These are phyloP conservation scores for Poecilia gillii DNA, from an alignment of 2,797 vertebrate genomes.

Conservation along the genomic window DNA sequence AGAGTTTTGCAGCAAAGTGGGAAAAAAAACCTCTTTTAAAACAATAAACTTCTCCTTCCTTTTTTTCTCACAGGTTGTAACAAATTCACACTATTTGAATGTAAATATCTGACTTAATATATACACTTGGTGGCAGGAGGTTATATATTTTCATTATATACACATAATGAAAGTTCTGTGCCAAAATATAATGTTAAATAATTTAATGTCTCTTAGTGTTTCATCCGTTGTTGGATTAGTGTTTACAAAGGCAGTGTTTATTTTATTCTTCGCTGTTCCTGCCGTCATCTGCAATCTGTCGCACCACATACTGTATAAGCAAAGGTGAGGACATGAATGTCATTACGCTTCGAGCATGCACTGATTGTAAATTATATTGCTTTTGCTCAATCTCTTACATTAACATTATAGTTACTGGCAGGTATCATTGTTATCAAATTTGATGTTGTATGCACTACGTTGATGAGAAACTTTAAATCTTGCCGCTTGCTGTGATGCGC, in stretches of 20 bases:
- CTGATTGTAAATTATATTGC: conserved; percentile 87
- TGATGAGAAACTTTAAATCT: conserved; percentile 79
- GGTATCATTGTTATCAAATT: conserved; percentile 83
- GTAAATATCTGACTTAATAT: conserved; percentile 85
- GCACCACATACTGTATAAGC: conserved; percentile 64
- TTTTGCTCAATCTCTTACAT: conserved; percentile 81
- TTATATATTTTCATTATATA: conserved; percentile 79
- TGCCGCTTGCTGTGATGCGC: conserved; percentile 83
- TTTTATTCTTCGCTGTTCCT: conserved; percentile 81
- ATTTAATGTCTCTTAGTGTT: conserved; percentile 82
- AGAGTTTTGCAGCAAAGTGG: conserved; percentile 28
- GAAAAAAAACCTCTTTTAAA: conserved; percentile 26
- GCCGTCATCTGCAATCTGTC: conserved; percentile 73
- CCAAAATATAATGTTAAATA: conserved; percentile 84
- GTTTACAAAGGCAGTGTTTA: conserved; percentile 81
- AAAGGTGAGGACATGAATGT: conserved; percentile 80
- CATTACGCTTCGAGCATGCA: conserved; percentile 84
- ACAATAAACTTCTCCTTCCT: conserved; percentile 33
- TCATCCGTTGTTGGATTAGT: conserved; percentile 82
- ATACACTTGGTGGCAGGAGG: conserved; percentile 70
- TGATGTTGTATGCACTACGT: conserved; percentile 87
- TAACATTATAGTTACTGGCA: conserved; percentile 79
- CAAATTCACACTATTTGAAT: conserved; percentile 76
- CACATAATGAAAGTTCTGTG: conserved; percentile 82
- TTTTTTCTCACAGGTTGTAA: conserved; percentile 51